Percentiles rank a stretch among this genome's conserved stretches.
Evolutionary conservation across 2,888 invertebrate genomes (phyloP).

Genomic region (Sphaerophoria rueppellii): DNA sequence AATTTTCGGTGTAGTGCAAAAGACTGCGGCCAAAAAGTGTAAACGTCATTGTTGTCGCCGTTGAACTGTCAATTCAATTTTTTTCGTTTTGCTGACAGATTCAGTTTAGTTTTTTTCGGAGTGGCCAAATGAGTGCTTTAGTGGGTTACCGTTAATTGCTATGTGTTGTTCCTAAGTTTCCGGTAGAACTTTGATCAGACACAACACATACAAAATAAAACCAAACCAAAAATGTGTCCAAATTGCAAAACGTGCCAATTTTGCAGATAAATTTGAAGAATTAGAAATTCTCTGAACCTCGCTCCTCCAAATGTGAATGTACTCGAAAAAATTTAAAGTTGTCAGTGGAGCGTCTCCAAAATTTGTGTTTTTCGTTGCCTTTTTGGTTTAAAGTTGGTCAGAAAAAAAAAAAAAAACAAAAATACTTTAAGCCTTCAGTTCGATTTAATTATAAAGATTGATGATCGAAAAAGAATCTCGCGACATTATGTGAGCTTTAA

Average conservation of each 20-base stretch:
- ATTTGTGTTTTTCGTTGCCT: slow-evolving; percentile 43
- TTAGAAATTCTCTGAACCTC: background rate
- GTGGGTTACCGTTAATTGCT: slow-evolving; percentile 39
- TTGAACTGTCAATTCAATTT: slow-evolving; percentile 5
- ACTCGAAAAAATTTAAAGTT: slow-evolving; percentile 36
- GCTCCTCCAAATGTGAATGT: slow-evolving; percentile 37
- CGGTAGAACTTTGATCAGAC: slow-evolving; percentile 53
- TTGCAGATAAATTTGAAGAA: slow-evolving; percentile 1
- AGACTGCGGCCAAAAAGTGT: slow-evolving; percentile 46
- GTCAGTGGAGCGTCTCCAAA: slow-evolving; percentile 50
- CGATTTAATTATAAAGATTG: slow-evolving; percentile 4
- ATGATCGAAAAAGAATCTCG: slow-evolving; percentile 28
- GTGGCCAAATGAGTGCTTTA: slow-evolving; percentile 41
- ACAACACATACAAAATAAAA: background rate
- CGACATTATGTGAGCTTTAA: slow-evolving; percentile 51
- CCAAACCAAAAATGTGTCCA: slow-evolving; percentile 56
- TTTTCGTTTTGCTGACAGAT: slow-evolving; percentile 42
- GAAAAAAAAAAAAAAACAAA: slow-evolving; percentile 36
- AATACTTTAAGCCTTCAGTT: slow-evolving; percentile 10
- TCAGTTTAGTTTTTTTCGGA: slow-evolving; percentile 20
- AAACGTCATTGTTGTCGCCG: slow-evolving; percentile 27
- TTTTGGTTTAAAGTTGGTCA: slow-evolving; percentile 48
- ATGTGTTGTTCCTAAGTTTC: slow-evolving; percentile 28
- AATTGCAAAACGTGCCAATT: slow-evolving; percentile 57
- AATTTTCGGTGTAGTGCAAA: background rate